Evolutionary conservation across 2,797 vertebrate genomes (phyloP).

Genomic region (Pyrocephalus nanus): DNA sequence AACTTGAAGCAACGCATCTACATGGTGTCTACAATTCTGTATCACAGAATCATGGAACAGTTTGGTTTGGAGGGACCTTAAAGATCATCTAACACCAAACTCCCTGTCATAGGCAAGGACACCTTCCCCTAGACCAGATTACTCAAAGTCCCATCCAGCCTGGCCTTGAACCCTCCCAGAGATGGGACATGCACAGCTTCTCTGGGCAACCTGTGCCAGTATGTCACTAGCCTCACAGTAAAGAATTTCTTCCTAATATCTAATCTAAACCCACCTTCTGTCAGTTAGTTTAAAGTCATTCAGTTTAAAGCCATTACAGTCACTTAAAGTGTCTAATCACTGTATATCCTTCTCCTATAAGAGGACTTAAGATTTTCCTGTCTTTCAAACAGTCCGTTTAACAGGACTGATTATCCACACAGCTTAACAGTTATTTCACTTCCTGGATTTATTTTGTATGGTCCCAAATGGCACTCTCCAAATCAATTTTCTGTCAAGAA

Average conservation of each 20-base stretch:
- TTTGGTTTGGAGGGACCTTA: background rate
- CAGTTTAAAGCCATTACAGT: too few species aligned
- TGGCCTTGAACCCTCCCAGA: background rate
- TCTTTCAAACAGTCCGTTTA: background rate
- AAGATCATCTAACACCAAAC: background rate
- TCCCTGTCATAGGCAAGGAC: background rate
- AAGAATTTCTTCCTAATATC: background rate
- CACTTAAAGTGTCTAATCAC: background rate
- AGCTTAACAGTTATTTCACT: background rate
- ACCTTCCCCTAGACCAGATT: background rate
- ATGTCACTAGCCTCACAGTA: background rate
- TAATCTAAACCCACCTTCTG: background rate
- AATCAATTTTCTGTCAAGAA: background rate
- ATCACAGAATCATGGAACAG: background rate
- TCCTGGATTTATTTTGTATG: background rate
- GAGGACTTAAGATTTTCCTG: background rate
- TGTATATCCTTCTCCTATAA: background rate
- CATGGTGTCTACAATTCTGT: background rate
- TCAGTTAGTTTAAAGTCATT: background rate
- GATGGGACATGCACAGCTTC: background rate
- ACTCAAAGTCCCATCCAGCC: background rate
- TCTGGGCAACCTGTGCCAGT: background rate
- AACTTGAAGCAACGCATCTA: background rate
- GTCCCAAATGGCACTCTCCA: background rate
- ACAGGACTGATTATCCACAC: background rate